These are phyloP conservation scores for Dipodomys ordii DNA, from an alignment of 2,113 vertebrate species.

Conservation along the genomic window DNA sequence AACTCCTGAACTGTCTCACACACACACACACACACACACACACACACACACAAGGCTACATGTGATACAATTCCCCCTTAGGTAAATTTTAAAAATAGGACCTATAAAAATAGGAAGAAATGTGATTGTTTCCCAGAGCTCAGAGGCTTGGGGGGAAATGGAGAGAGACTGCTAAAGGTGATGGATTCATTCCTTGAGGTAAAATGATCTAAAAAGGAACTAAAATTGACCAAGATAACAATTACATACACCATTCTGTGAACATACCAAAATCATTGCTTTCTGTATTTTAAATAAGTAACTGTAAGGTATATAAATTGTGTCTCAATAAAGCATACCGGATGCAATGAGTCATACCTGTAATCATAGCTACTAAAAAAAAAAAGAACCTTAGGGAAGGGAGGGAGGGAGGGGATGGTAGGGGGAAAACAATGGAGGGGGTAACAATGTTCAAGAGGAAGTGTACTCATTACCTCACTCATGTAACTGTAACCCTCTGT, in stretches of 20 bases:
- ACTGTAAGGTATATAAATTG: not conserved
- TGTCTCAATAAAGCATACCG: not conserved
- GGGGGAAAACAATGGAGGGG: too few species aligned
- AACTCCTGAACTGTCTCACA: too few species aligned
- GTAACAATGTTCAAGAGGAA: too few species aligned
- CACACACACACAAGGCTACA: not conserved
- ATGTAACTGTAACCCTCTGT: too few species aligned
- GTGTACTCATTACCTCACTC: too few species aligned
- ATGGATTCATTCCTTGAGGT: not conserved
- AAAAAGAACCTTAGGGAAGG: too few species aligned
- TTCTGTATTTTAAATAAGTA: not conserved
- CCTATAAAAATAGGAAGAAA: not conserved
- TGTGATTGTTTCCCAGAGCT: not conserved
- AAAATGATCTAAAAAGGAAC: not conserved
- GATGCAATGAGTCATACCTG: too few species aligned
- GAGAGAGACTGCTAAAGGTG: not conserved
- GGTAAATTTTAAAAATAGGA: not conserved
- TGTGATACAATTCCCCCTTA: not conserved
- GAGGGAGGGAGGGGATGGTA: too few species aligned
- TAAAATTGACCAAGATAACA: not conserved
- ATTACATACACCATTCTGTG: not conserved
- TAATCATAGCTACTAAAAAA: too few species aligned
- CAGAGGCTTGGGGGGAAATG: not conserved
- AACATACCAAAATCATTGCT: not conserved
- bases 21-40: too few species aligned